Evolutionary conservation across 2,113 vertebrate genomes (phyloP).

Genomic region (Salminus brasiliensis): DNA sequence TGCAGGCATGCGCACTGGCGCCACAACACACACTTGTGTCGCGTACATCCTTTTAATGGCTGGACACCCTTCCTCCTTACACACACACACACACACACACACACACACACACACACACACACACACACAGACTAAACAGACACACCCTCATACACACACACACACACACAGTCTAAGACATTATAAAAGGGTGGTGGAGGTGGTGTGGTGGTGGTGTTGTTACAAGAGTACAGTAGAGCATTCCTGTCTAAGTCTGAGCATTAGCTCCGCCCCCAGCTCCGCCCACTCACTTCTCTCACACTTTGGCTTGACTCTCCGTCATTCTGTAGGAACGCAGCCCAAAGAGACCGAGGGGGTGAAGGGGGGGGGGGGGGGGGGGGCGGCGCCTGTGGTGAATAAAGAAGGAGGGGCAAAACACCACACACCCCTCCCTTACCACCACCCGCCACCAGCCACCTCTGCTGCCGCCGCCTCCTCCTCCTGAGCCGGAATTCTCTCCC

Average conservation of each 20-base stretch:
- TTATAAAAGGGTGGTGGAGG: conserved; percentile 11
- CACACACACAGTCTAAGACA: conserved; percentile 26
- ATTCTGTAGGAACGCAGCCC: neutral
- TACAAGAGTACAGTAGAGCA: conserved; percentile 71
- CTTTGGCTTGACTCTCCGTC: neutral
- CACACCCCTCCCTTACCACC: conserved; percentile 55
- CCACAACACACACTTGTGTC: neutral
- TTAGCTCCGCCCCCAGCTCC: conserved; percentile 64
- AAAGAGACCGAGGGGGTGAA: conserved; percentile 41
- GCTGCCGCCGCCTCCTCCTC: conserved; percentile 57
- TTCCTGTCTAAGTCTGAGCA: conserved; percentile 71
- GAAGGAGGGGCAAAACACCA: neutral
- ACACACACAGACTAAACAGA: conserved; percentile 9
- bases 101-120: neutral
- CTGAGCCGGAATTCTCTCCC: conserved; percentile 70
- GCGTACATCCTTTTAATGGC: neutral
- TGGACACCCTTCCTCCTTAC: conserved; percentile 26
- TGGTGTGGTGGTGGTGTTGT: conserved; percentile 31
- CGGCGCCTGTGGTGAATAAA: no score
- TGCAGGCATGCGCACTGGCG: conserved; percentile 50
- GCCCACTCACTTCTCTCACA: conserved; percentile 55
- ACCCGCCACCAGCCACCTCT: conserved; percentile 58
- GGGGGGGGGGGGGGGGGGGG: conserved; percentile 12
- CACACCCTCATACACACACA: conserved; percentile 38
- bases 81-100: conserved; percentile 28